A percentile compares a stretch with the other conserved stretches of the same genome.
phyloP scores from a whole-genome alignment of 1,140 invertebrate species.

The Nephila pilipes region DNA sequence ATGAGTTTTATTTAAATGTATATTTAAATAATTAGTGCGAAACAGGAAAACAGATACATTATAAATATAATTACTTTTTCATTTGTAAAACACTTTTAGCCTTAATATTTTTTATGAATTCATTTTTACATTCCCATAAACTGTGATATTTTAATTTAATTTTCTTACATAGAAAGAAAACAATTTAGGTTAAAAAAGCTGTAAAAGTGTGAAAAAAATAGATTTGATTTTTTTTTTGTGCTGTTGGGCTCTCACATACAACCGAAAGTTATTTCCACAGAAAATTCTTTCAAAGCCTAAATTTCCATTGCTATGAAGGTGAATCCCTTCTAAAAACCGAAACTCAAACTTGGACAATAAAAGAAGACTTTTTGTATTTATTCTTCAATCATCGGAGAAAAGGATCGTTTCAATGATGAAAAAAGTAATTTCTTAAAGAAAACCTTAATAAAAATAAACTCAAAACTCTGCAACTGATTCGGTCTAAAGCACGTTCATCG shows the following conservation, averaged over 20 bases:
- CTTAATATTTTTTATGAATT: too few relatives aligned
- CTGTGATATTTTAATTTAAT: too few relatives aligned
- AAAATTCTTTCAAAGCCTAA: not conserved
- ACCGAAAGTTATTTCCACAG: not conserved
- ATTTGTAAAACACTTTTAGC: too few relatives aligned
- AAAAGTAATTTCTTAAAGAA: not conserved
- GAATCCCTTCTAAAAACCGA: not conserved
- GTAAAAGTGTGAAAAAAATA: too few relatives aligned
- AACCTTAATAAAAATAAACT: not conserved
- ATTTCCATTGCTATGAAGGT: not conserved
- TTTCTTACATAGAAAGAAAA: too few relatives aligned
- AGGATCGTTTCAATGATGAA: not conserved
- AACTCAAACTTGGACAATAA: not conserved
- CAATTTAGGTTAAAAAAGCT: too few relatives aligned
- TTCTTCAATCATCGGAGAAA: not conserved
- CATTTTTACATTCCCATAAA: too few relatives aligned
- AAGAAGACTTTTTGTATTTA: not conserved
- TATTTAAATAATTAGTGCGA: too few relatives aligned
- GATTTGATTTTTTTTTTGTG: not conserved
- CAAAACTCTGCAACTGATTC: not conserved
- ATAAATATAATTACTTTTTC: too few relatives aligned
- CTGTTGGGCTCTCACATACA: not conserved
- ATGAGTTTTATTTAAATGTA: too few relatives aligned
- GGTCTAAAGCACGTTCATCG: not conserved
- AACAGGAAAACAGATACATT: too few relatives aligned